Base-by-base conservation (phyloP, 2,888 invertebrate species). In the Meteorus cinctellus region DNA sequence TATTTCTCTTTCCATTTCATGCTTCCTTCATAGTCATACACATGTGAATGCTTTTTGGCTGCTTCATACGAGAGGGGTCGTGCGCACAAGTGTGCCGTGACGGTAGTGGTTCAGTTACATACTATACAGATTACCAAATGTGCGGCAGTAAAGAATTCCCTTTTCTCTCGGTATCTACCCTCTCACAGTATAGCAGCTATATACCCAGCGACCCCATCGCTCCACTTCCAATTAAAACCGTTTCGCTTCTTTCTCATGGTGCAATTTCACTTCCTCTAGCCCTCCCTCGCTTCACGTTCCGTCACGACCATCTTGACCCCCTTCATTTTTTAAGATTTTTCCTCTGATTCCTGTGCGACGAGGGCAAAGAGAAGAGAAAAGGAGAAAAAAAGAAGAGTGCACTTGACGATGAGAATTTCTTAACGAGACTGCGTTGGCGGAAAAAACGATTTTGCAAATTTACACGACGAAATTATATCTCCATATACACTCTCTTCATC, bases 311-410 rank as follows among this genome's bases (percentile, higher is more conserved):
- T 45, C 31, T 67, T 48, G 31, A 55, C 24, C 70, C 60, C 72
- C 71, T 75, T 75, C 36, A 24, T 72, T 83, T 84, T 84, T 84
- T 82, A 84, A 85, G 81, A 84, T 85, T 85, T 84, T 78, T 78
- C 78, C 82, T 81, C 80, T 80, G 76, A 80, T 78, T 79, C 19
- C 55, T 19, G 2, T 19, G 19, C 19, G 5, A 55, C 24, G 19
- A 19, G 6, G 55, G 48, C 4, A 48, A 16, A 48, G 16, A 48
- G 4, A 48, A 48, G 12, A 29, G 41, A 5, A 19, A 19, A 79
- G 70, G 51, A 65, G 70, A 63, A 69, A 65, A 51, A 67, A 51
- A 48, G n/a, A 63, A 62, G 63, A 31, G 62, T 48, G 69, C 75
- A 74, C 74, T 78, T 66, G 74, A 72, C 68, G 73, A 77, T 75